A percentile compares a stretch with the other conserved stretches of the same genome.
Evolutionary conservation across 2,797 vertebrate genomes (phyloP).

Genomic region (Vireo griseus): DNA sequence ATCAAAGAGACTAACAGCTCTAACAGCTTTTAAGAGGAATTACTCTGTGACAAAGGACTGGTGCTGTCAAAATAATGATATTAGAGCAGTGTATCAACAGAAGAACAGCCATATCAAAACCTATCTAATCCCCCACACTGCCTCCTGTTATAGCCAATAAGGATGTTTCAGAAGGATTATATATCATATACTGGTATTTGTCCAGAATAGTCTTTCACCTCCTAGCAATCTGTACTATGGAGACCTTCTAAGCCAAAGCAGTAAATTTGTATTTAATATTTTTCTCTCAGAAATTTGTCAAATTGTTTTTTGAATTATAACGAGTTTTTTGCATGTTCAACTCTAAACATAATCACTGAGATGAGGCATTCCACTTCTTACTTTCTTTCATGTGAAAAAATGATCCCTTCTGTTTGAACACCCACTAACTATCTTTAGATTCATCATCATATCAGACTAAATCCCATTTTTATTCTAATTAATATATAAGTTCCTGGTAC

Average conservation of each 20-base stretch:
- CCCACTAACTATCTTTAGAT: neutral
- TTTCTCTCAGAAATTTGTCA: neutral
- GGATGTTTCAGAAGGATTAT: neutral
- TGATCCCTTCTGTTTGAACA: neutral
- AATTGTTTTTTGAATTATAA: neutral
- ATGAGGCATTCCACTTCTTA: neutral
- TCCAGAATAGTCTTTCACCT: neutral
- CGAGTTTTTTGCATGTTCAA: neutral
- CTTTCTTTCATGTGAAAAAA: neutral
- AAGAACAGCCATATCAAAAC: neutral
- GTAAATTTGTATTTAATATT: neutral
- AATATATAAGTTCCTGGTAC: neutral
- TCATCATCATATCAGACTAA: neutral
- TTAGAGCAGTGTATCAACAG: constrained; percentile 44
- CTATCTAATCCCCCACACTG: neutral
- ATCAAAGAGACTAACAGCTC: constrained; percentile 29
- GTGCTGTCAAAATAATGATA: constrained; percentile 44
- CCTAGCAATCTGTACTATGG: neutral
- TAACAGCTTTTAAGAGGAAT: constrained; percentile 28
- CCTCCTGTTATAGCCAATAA: constrained; percentile 22
- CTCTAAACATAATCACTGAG: neutral
- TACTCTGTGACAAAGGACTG: neutral
- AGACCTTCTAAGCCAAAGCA: neutral
- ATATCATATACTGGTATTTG: neutral
- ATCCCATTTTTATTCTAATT: neutral